These are phyloP conservation scores for Lymantria dispar DNA, from an alignment of 2,888 invertebrate species.

Conservation along the genomic window DNA sequence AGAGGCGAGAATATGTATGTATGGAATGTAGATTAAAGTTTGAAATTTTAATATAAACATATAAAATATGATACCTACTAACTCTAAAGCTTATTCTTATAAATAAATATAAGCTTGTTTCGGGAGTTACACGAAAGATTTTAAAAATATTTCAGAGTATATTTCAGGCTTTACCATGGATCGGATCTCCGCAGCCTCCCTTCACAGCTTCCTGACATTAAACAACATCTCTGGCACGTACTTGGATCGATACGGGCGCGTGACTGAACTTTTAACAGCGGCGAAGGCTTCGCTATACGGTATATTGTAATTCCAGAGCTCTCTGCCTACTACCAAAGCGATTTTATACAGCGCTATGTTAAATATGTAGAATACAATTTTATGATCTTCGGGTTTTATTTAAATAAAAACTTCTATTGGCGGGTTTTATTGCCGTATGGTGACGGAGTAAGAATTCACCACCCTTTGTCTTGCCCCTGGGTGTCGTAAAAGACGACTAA, in stretches of 20 bases:
- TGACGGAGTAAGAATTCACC: too few relatives aligned
- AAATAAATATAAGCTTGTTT: too few relatives aligned
- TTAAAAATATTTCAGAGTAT: not conserved
- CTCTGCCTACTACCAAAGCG: conserved; percentile 16
- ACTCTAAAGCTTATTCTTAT: too few relatives aligned
- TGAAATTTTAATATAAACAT: too few relatives aligned
- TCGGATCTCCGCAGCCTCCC: conserved; percentile 4
- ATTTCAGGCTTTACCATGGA: not conserved
- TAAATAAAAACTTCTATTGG: too few relatives aligned
- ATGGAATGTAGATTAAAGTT: too few relatives aligned
- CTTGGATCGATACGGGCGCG: conserved; percentile 37
- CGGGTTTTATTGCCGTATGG: too few relatives aligned
- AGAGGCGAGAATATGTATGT: too few relatives aligned
- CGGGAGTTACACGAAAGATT: too few relatives aligned
- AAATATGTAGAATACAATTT: not conserved
- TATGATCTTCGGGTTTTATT: not conserved
- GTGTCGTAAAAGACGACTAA: too few relatives aligned
- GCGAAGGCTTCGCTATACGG: conserved; percentile 5
- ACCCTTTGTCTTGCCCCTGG: too few relatives aligned
- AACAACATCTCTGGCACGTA: conserved; percentile 11
- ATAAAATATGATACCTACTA: too few relatives aligned
- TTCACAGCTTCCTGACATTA: not conserved
- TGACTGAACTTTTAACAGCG: conserved; percentile 31
- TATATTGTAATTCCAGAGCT: conserved; percentile 30
- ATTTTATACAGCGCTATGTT: not conserved